Evolutionary conservation across 2,888 invertebrate genomes (phyloP).

Genomic region (Caenorhabditis imperialis): DNA sequence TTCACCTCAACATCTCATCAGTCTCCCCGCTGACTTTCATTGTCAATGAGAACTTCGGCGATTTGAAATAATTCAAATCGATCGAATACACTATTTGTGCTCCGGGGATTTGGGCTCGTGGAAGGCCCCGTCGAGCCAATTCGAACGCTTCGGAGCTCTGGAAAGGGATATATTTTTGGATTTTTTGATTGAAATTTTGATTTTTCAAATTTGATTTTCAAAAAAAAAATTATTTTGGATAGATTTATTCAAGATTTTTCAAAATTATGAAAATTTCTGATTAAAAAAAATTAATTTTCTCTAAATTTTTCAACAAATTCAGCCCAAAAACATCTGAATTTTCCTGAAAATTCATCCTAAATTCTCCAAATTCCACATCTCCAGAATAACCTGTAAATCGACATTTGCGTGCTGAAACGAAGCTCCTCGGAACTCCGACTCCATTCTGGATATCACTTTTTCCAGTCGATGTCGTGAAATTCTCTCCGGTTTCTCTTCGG

Average conservation of each 20-base stretch:
- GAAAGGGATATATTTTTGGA: neutral
- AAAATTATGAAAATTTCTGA: neutral
- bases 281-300: neutral
- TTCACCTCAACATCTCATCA: slow-evolving; percentile 84
- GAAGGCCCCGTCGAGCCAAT: slow-evolving; percentile 86
- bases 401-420: slow-evolving; percentile 82
- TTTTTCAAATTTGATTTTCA: neutral
- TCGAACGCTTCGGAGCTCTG: slow-evolving; percentile 90
- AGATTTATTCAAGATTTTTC: neutral
- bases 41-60: slow-evolving; percentile 90
- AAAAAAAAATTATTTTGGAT: neutral
- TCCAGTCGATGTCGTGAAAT: slow-evolving; percentile 85
- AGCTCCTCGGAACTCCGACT: slow-evolving; percentile 67
- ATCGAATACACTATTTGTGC: slow-evolving; percentile 88
- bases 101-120: slow-evolving; percentile 84
- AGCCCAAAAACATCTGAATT: no score
- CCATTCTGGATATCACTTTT: slow-evolving; percentile 82
- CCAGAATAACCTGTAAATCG: slow-evolving; percentile 82
- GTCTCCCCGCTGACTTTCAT: slow-evolving; percentile 90
- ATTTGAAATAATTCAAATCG: slow-evolving; percentile 87
- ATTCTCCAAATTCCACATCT: neutral
- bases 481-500: slow-evolving; percentile 77
- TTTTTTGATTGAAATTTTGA: neutral
- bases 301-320: no score
- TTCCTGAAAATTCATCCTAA: no score